These are phyloP conservation scores for Dendrolimus kikuchii DNA, from an alignment of 1,140 invertebrate genomes.

Conservation along the genomic window DNA sequence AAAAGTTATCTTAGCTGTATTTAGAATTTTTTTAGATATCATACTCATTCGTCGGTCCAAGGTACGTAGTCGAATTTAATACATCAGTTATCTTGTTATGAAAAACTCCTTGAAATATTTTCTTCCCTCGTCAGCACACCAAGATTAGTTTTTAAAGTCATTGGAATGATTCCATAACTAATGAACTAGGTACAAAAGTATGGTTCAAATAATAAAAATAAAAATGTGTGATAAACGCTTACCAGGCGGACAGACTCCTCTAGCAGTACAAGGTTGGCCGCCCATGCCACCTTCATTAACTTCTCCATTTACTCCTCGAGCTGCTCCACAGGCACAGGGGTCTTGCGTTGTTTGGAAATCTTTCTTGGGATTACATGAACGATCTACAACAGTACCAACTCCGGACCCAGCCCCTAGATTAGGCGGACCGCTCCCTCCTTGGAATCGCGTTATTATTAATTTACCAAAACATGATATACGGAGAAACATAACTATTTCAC, in stretches of 20 bases:
- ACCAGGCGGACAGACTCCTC: constrained; percentile 7
- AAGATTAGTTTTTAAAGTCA: too few relatives aligned
- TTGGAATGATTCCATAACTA: background rate
- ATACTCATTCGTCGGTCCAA: too few relatives aligned
- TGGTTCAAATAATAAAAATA: background rate
- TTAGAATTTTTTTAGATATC: background rate
- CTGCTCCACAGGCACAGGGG: constrained; percentile 50
- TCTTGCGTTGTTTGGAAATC: constrained; percentile 41
- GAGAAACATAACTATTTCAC: constrained; percentile 71
- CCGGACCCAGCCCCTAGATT: constrained; percentile 22
- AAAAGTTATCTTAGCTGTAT: constrained; percentile 11
- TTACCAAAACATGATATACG: constrained; percentile 77
- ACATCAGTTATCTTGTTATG: too few relatives aligned
- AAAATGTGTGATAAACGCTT: background rate
- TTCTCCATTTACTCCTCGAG: constrained; percentile 11
- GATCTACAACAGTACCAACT: constrained; percentile 31
- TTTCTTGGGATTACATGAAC: constrained; percentile 44
- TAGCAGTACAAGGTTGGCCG: constrained; percentile 18
- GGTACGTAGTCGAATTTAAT: too few relatives aligned
- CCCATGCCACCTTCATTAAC: constrained; percentile 8
- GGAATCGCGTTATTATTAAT: constrained; percentile 78
- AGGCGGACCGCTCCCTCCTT: constrained; percentile 44
- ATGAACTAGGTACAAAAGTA: background rate
- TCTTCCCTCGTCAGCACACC: too few relatives aligned
- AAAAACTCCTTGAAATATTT: too few relatives aligned